Percentiles rank a stretch among this genome's conserved stretches.
phyloP scores from a whole-genome alignment of 2,113 vertebrate genomes.

The Pterophyllum scalare region DNA sequence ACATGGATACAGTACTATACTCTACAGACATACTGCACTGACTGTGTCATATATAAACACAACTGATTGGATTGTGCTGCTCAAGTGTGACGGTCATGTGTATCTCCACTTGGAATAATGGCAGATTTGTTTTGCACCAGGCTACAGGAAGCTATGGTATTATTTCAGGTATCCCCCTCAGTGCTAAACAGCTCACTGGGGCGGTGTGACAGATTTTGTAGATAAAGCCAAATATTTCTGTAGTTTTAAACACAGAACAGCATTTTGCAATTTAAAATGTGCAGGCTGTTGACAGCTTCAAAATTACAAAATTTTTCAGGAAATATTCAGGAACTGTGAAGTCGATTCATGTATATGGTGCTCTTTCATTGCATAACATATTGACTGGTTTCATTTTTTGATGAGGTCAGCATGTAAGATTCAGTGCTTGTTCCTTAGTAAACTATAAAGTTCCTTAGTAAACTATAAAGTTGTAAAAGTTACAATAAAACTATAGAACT shows the following conservation, averaged over 20 bases:
- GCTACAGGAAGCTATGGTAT: neutral
- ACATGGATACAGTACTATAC: constrained; percentile 48
- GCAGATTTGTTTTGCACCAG: neutral
- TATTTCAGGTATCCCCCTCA: constrained; percentile 3
- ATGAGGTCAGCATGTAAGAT: constrained; percentile 32
- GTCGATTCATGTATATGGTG: neutral
- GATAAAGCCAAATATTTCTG: neutral
- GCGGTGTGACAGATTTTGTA: neutral
- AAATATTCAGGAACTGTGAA: neutral
- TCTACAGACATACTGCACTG: constrained; percentile 34
- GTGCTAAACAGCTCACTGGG: neutral
- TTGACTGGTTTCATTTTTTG: constrained; percentile 19
- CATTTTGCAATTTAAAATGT: neutral
- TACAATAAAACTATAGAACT: constrained; percentile 35
- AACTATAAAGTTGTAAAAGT: constrained; percentile 17
- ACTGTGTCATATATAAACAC: constrained; percentile 64
- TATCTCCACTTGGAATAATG: neutral
- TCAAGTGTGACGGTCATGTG: constrained; percentile 26
- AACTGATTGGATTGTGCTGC: constrained; percentile 30
- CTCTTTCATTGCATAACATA: constrained; percentile 30
- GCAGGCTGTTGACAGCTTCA: neutral
- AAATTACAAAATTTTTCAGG: neutral
- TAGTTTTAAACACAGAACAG: neutral
- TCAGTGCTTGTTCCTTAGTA: neutral
- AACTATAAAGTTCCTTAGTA: neutral